These are phyloP conservation scores for Auanema sp. DNA, from an alignment of 2,888 invertebrate species.

Conservation along the genomic window DNA sequence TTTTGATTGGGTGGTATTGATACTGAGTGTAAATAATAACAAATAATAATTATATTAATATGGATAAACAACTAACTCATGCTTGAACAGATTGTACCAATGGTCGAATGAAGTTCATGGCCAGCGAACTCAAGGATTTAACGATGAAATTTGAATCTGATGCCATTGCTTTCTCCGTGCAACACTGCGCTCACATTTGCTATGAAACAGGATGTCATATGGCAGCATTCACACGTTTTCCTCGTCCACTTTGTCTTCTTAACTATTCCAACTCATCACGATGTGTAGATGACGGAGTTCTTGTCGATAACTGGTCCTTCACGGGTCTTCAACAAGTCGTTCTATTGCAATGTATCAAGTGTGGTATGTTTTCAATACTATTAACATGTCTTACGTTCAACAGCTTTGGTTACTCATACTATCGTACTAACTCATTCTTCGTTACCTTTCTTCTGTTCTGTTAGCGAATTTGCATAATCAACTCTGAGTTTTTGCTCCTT, in stretches of 20 bases:
- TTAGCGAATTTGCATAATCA: too few species aligned
- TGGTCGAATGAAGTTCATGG: constrained; percentile 48
- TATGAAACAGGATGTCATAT: constrained; percentile 50
- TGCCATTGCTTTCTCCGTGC: constrained; percentile 52
- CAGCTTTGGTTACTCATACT: neutral
- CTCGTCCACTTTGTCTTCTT: constrained; percentile 61
- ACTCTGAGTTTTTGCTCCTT: too few species aligned
- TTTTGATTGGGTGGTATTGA: neutral
- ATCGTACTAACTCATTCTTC: neutral
- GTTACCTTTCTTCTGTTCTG: neutral
- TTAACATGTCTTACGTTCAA: neutral
- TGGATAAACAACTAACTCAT: neutral
- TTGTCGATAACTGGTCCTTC: constrained; percentile 35
- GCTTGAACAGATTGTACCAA: constrained; percentile 34
- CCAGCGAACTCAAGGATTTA: constrained; percentile 47
- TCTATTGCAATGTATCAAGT: constrained; percentile 51
- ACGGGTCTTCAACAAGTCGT: constrained; percentile 56
- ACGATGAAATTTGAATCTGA: constrained; percentile 54
- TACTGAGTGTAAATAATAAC: too few species aligned
- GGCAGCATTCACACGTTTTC: constrained; percentile 62
- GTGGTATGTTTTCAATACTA: constrained; percentile 46
- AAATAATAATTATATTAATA: neutral
- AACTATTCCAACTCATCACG: constrained; percentile 41
- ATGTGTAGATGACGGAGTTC: constrained; percentile 18
- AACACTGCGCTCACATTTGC: constrained; percentile 58